Evolutionary conservation across 2,797 vertebrate species (phyloP).

Genomic region (Paguma larvata): DNA sequence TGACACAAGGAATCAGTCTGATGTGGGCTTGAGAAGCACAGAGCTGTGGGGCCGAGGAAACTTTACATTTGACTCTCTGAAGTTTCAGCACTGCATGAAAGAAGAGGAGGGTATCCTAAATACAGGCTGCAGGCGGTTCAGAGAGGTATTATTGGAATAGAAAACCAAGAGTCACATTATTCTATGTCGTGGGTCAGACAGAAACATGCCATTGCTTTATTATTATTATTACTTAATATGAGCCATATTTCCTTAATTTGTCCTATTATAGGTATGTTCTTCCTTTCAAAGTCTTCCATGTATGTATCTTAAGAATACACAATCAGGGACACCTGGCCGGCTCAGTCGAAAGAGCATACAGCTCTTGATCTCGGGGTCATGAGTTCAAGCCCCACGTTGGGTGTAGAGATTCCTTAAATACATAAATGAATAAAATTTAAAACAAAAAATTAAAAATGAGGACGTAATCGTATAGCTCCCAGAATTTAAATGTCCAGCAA

Average conservation of each 20-base stretch:
- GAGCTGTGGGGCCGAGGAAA: not conserved
- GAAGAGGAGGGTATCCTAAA: not conserved
- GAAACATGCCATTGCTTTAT: not conserved
- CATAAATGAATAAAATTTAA: not conserved
- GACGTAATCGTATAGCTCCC: not conserved
- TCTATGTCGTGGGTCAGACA: not conserved
- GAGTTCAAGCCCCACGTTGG: not conserved
- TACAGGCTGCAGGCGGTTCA: not conserved
- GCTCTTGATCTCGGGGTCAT: not conserved
- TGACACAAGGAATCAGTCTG: not conserved
- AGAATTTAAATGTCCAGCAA: not conserved
- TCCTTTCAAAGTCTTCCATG: not conserved
- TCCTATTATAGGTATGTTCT: not conserved
- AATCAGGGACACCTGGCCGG: not conserved
- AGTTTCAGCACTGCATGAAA: not conserved
- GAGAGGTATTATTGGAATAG: not conserved
- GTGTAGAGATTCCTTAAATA: not conserved
- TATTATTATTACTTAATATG: not conserved
- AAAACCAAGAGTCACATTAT: not conserved
- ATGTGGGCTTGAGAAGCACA: not conserved
- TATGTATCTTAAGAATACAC: conserved; percentile 1
- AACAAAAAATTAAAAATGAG: not conserved
- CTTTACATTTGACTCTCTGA: not conserved
- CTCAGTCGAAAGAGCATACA: not conserved
- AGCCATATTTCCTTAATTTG: not conserved